phyloP scores from a whole-genome alignment of 2,113 vertebrate genomes.

The Caranx ignobilis region DNA sequence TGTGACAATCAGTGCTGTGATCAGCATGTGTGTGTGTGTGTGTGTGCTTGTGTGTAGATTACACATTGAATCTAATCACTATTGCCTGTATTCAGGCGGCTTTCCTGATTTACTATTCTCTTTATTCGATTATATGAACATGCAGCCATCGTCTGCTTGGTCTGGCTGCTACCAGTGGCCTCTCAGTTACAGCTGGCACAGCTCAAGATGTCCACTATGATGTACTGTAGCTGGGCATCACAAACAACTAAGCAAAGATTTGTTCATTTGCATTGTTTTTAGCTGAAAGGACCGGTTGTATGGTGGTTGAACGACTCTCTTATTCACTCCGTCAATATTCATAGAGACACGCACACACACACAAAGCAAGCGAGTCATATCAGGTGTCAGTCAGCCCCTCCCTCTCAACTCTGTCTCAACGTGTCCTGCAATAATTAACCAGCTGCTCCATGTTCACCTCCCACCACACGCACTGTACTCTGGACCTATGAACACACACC shows the following conservation, averaged over 20 bases:
- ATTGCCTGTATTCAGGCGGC: background rate
- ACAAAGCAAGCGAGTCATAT: slow-evolving; percentile 52
- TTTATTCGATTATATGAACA: background rate
- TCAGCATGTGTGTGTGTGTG: background rate
- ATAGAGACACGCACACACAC: slow-evolving; percentile 1
- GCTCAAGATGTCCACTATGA: background rate
- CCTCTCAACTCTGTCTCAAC: slow-evolving; percentile 69
- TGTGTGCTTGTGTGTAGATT: background rate
- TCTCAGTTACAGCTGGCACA: background rate
- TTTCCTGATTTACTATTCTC: background rate
- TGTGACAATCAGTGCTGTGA: background rate
- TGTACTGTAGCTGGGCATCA: background rate
- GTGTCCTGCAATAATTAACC: slow-evolving; percentile 79
- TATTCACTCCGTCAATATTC: background rate
- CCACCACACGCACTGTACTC: slow-evolving; percentile 51
- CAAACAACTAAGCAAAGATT: background rate
- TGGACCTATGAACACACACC: slow-evolving; percentile 57
- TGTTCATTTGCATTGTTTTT: background rate
- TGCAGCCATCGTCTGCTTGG: background rate
- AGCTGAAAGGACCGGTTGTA: background rate
- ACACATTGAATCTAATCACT: background rate
- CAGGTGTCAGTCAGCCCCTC: slow-evolving; percentile 68
- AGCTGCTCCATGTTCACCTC: slow-evolving; percentile 60
- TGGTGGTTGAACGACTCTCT: background rate
- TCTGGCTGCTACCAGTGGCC: background rate